Base-by-base conservation (phyloP, 2,113 vertebrate genomes). In the Corythornis vintsioides region DNA sequence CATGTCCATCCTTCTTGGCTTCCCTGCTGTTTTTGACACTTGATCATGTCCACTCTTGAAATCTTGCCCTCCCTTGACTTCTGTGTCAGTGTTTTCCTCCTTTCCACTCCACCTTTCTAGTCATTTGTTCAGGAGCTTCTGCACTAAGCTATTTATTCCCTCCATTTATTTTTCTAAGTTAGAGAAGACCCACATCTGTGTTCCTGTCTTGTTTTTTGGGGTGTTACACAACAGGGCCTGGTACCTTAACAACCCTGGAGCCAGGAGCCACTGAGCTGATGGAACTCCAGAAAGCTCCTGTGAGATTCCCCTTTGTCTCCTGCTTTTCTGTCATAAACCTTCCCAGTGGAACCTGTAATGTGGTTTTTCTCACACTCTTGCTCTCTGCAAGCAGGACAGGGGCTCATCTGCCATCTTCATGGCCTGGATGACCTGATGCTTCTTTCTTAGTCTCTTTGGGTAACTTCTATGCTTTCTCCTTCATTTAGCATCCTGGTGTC, bases 1-100 rank as follows among this genome's bases (percentile, higher is more conserved):
- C 78, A n/a, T 91, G 94, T 93, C 96, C 96, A 93, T 93, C 92
- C 63, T 92, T 95, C 95, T 92, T 96, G 96, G 96, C 95, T 94
- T 94, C 81, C 53, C 50, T 87, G 74, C 92, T 96, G 93, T 90
- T 95, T 96, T 90, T 96, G 96, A 96, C 93, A 96, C 92, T 96
- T 96, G 96, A 96, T 96, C 96, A 18, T 96, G 83, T 83, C 80
- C 86, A 55, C 57, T 96, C 86, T 91, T 88, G 93, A 96, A 92
- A 77, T 95, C 72, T 85, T 96, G 96, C 83, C 94, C 95, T 96
- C 64, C 45, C 61, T 88, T 96, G 95, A 96, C 94, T 94, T 93
- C 87, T 75, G 72, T 95, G 84, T 83, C 84, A 45, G 26, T 91
- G 35, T 94, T 80, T 80, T 89, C 82, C 60, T 74, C 21, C 35